phyloP scores from a whole-genome alignment of 2,113 vertebrate species.

The Phalacrocorax pelagicus region DNA sequence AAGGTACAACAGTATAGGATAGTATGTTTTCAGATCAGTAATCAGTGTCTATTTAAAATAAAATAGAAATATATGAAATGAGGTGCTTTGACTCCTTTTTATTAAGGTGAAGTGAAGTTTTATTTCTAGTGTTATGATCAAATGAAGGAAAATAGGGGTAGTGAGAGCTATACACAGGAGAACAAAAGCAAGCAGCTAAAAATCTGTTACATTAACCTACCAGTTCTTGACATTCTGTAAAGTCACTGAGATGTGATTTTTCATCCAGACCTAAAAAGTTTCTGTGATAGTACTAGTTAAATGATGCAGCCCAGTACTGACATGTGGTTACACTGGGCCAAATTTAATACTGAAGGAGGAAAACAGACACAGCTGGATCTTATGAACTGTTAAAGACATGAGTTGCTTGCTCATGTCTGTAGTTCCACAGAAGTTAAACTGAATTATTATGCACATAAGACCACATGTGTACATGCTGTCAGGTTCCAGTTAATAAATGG shows the following conservation, averaged over 20 bases:
- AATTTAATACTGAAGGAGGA: neutral
- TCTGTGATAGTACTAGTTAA: neutral
- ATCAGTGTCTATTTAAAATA: constrained; percentile 62
- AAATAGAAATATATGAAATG: constrained; percentile 44
- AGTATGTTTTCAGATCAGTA: constrained; percentile 58
- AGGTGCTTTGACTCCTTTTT: constrained; percentile 48
- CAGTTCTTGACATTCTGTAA: neutral
- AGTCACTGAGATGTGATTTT: constrained; percentile 5
- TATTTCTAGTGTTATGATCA: constrained; percentile 54
- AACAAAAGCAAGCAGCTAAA: constrained; percentile 13
- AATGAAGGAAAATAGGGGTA: constrained; percentile 52
- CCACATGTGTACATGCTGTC: neutral
- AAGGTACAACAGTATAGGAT: neutral
- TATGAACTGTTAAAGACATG: neutral
- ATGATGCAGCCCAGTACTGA: neutral
- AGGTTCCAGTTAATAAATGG: constrained; percentile 2
- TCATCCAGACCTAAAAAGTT: constrained; percentile 17
- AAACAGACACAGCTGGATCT: neutral
- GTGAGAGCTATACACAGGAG: neutral
- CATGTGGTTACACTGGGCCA: neutral
- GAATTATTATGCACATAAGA: constrained; percentile 11
- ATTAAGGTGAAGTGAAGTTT: constrained; percentile 69
- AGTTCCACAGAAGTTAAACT: neutral
- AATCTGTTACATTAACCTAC: neutral
- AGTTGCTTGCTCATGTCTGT: neutral